A percentile compares a stretch with the other conserved stretches of the same genome.
Conservation (phyloP, 2,797 vertebrate genomes). For the Sylvia borin region DNA sequence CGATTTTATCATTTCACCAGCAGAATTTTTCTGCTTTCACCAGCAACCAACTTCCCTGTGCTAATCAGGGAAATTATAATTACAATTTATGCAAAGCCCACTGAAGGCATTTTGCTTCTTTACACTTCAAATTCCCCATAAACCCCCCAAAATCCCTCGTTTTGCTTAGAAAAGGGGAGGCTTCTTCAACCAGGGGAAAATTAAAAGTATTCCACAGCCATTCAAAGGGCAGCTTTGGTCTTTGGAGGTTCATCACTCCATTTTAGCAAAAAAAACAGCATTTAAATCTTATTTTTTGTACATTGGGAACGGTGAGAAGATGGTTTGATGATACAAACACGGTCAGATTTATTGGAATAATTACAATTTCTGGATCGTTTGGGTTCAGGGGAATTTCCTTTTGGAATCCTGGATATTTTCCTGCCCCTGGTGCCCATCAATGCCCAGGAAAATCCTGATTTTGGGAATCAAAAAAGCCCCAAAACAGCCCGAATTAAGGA, state of each 20-base stretch:
- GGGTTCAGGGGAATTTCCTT: too few relatives aligned
- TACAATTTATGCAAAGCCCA: accelerated
- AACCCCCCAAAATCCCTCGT: accelerated
- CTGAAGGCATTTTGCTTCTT: background rate
- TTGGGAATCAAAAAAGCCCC: too few relatives aligned
- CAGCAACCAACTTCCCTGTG: background rate
- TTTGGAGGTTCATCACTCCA: background rate
- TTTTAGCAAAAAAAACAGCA: background rate
- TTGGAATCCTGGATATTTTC: too few relatives aligned
- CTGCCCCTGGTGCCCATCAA: too few relatives aligned
- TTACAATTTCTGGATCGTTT: background rate
- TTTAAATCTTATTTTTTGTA: background rate
- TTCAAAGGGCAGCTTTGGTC: background rate
- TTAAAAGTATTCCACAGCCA: accelerated
- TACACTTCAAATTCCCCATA: background rate
- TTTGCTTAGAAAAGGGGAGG: background rate
- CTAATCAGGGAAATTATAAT: accelerated
- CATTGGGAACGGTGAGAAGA: too few relatives aligned
- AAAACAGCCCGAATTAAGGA: background rate
- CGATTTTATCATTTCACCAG: background rate
- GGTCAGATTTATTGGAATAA: background rate
- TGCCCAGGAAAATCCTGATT: too few relatives aligned
- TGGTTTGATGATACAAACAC: background rate
- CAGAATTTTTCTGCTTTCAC: background rate
- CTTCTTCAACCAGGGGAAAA: background rate